Conservation (phyloP, 2,888 invertebrate species). For the Mesorhabditis spiculigera region DNA sequence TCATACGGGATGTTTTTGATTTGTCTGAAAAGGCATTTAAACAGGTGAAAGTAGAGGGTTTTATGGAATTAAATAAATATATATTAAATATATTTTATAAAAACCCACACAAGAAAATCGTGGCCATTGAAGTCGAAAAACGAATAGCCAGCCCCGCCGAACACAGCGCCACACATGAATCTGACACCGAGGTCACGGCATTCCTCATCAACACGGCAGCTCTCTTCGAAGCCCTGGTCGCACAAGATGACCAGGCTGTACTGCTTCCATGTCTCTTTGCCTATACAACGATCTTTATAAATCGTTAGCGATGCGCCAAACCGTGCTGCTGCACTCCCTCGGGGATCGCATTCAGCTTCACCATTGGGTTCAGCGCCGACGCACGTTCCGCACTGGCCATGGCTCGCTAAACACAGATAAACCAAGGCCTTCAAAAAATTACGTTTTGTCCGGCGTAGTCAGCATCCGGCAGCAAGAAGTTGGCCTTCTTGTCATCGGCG, state of each 20-base stretch:
- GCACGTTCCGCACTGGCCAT: conserved; percentile 76
- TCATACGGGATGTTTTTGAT: too few relatives aligned
- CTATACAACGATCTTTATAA: conserved; percentile 26
- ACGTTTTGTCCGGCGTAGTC: conserved; percentile 64
- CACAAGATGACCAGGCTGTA: conserved; percentile 83
- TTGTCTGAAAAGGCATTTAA: too few relatives aligned
- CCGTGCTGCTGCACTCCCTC: conserved; percentile 13
- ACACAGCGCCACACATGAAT: conserved; percentile 82
- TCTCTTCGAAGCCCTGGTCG: conserved; percentile 69
- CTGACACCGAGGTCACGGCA: conserved; percentile 64
- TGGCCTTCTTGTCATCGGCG: conserved; percentile 75
- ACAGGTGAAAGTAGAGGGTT: too few relatives aligned
- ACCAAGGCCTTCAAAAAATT: conserved; percentile 7
- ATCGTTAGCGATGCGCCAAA: too few relatives aligned
- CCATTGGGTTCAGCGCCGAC: conserved; percentile 86
- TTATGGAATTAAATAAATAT: too few relatives aligned
- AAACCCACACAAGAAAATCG: conserved; percentile 70
- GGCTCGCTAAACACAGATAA: conserved; percentile 70
- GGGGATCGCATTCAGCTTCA: conserved; percentile 68
- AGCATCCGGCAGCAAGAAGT: conserved; percentile 71
- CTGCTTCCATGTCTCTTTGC: conserved; percentile 70
- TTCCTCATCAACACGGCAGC: conserved; percentile 32
- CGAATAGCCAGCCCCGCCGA: conserved; percentile 83
- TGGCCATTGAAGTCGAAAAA: conserved; percentile 79
- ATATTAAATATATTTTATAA: neutral